Evolutionary conservation across 2,113 vertebrate species (phyloP), one percentile per base, ranked within the genome.

Genomic region (Vimba vimba): DNA sequence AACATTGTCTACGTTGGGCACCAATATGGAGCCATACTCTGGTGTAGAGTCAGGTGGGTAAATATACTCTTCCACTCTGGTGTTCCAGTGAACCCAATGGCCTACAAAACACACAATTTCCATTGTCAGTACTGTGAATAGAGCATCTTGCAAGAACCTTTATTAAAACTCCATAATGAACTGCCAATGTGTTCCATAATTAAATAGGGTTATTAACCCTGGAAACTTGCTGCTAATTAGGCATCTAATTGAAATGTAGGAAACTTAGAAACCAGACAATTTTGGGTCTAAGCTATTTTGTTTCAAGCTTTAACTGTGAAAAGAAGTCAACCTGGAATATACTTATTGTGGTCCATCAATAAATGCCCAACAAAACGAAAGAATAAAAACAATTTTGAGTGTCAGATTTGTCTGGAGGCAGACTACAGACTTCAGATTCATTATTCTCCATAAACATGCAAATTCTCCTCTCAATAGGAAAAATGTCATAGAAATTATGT

Each of bases 1-100:
- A 85, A 99, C 95, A 0, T 97, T 99, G 92, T 99, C 98, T 27
- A 99, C 97, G 87, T 98, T 99, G 76, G 98, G 98, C 23, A 99
- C 97, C 89, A 99, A 91, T 88, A 99, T 98, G 69, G 98, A 97
- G 87, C 93, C 85, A 57, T 98, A 99, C 11, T 97, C 96, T 50
- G 97, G 97, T 19, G 92, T 96, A 66, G 87, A 74, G 36, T 95
- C 92, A 0, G 92, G 87, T 0, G 98, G 97, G 87, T 99, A 99
- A 12, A 96, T n/a, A 3, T 97, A 99, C 23, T 97, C 96, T 84
- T 96, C 96, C n/a, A 97, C 95, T 0, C 86, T 77, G 0, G 92
- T 95, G 85, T 89, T 94, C 98, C 98, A 99, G 86, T 99, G 97
- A 85, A 93, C 90, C 98, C 98, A 99, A 15, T 95, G 92, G 80